phyloP scores from a whole-genome alignment of 92 coral and sea anemone genomes.

The Siderastrea siderea region DNA sequence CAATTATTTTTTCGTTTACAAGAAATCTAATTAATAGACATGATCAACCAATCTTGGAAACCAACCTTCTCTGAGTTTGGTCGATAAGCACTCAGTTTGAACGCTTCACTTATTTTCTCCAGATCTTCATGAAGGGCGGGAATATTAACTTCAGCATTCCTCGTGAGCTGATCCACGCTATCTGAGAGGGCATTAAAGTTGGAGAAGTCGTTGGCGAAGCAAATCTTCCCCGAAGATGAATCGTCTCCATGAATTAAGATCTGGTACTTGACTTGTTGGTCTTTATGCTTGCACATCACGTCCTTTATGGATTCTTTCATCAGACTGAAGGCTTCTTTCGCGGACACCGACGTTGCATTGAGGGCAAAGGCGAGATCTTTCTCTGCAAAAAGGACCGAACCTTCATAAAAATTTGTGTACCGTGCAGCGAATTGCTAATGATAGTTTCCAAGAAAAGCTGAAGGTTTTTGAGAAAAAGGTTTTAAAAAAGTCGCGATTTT shows the following conservation, averaged over 20 bases:
- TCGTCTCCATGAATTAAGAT: background rate
- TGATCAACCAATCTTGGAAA: no score
- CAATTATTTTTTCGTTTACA: no score
- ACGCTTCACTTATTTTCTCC: background rate
- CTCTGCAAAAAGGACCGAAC: no score
- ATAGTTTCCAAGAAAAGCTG: no score
- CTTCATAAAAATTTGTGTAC: no score
- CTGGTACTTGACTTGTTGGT: background rate
- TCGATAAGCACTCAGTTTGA: background rate
- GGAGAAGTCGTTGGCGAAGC: background rate
- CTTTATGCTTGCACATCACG: background rate
- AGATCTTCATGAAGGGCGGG: slow-evolving; percentile 1
- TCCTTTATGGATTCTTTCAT: background rate
- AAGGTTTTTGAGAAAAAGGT: no score
- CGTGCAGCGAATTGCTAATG: no score
- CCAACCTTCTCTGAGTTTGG: background rate
- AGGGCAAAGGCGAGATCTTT: no score
- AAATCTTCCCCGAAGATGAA: background rate
- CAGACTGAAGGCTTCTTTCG: background rate
- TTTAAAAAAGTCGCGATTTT: no score
- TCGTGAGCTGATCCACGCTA: background rate
- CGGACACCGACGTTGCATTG: background rate
- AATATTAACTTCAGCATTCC: background rate
- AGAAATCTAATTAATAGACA: no score
- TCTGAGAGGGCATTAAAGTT: background rate